Conservation (phyloP, 2,113 vertebrate genomes). For the Tinamus guttatus region DNA sequence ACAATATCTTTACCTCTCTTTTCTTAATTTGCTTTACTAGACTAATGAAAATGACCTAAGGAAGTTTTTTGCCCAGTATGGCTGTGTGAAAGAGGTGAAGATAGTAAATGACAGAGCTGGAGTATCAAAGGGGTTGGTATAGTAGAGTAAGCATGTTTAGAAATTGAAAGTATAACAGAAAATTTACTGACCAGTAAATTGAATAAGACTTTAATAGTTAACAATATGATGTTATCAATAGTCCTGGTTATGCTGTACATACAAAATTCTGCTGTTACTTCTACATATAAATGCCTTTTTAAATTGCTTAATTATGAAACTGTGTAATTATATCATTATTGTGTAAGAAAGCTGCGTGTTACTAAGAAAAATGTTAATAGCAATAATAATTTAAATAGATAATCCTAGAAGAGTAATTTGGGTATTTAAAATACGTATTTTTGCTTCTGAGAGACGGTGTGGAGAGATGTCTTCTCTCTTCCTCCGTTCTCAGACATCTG, state of each 20-base stretch:
- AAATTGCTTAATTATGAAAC: not conserved
- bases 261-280: not conserved
- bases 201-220: not conserved
- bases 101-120: slow-evolving; percentile 87
- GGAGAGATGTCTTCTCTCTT: not conserved
- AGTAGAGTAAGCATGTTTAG: not conserved
- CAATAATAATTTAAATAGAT: not conserved
- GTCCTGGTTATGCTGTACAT: not conserved
- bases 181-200: not conserved
- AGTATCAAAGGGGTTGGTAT: slow-evolving; percentile 88
- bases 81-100: slow-evolving; percentile 89
- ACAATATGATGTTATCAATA: not conserved
- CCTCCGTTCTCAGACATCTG: not conserved
- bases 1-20: not conserved
- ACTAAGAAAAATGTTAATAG: not conserved
- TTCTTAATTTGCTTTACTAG: slow-evolving; percentile 72
- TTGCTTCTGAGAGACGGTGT: not conserved
- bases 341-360: not conserved
- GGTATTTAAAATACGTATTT: not conserved
- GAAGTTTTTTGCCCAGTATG: slow-evolving; percentile 86
- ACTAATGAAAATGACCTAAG: slow-evolving; percentile 86
- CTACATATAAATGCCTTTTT: not conserved
- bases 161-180: not conserved
- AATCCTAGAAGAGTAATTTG: not conserved
- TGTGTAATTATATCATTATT: accelerated